Evolutionary conservation across 2,888 invertebrate species (phyloP).

Genomic region (Steinernema hermaphroditum): DNA sequence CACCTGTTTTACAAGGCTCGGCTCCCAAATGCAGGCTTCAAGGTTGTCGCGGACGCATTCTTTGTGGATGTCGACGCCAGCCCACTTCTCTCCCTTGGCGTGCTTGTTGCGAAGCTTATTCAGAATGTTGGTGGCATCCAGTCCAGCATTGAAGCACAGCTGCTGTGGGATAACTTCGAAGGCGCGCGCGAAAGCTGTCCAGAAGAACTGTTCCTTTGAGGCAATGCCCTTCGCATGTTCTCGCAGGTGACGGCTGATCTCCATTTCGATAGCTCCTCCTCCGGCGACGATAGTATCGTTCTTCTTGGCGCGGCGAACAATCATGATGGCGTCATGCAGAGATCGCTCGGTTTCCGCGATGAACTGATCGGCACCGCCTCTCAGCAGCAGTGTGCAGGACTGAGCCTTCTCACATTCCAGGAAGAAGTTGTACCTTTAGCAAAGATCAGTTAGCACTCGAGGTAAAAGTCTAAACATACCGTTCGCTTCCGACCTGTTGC

Average conservation of each 20-base stretch:
- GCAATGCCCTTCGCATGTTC: constrained; percentile 87
- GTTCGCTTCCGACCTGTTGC: constrained; percentile 87
- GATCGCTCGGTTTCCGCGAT: constrained; percentile 97
- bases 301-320: constrained; percentile 92
- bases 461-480: constrained; percentile 65
- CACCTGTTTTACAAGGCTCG: constrained; percentile 86
- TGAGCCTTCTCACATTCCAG: constrained; percentile 87
- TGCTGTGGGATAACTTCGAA: constrained; percentile 94
- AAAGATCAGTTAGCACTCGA: constrained; percentile 25
- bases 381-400: constrained; percentile 90
- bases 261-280: constrained; percentile 99
- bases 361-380: constrained; percentile 95
- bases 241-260: constrained; percentile 85
- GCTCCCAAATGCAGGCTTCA: constrained; percentile 93
- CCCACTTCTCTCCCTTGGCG: constrained; percentile 79
- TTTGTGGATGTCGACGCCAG: constrained; percentile 88
- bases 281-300: constrained; percentile 96
- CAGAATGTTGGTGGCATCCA: constrained; percentile 94
- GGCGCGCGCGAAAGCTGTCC: constrained; percentile 89
- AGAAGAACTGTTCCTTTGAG: constrained; percentile 89
- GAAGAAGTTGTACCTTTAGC: constrained; percentile 76
- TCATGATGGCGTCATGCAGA: constrained; percentile 99
- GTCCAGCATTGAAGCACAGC: constrained; percentile 96
- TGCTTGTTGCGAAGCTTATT: constrained; percentile 95
- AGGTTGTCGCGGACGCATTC: constrained; percentile 89